Percentiles rank a stretch among this genome's conserved stretches.
Conservation (phyloP, 2,113 vertebrate genomes). For the Microcebus ravelobensis region DNA sequence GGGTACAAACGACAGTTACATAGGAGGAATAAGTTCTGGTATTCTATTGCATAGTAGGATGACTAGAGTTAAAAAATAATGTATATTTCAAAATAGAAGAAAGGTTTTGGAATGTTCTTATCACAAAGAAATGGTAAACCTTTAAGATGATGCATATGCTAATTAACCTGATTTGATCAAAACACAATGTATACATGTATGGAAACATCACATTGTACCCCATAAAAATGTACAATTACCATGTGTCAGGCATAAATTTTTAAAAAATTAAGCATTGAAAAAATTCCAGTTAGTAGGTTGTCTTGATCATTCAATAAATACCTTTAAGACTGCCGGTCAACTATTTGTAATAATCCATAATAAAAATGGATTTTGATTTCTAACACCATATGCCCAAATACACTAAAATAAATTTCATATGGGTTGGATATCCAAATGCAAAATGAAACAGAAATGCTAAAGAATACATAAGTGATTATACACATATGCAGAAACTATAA, state of each 20-base stretch:
- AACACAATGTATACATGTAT: neutral
- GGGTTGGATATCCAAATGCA: slow-evolving; percentile 12
- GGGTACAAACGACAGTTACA: neutral
- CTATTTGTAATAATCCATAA: slow-evolving; percentile 47
- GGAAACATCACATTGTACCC: neutral
- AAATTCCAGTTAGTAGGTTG: neutral
- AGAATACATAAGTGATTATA: neutral
- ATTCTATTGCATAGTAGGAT: neutral
- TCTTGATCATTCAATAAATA: slow-evolving; percentile 5
- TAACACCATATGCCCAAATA: slow-evolving; percentile 5
- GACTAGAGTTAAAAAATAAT: neutral
- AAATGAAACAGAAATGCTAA: slow-evolving; percentile 37
- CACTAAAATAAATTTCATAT: slow-evolving; percentile 38
- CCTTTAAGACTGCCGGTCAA: neutral
- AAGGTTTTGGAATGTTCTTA: neutral
- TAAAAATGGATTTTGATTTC: neutral
- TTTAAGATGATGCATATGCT: neutral
- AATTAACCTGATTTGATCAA: neutral
- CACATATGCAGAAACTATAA: neutral
- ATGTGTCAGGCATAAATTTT: neutral
- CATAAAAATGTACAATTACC: neutral
- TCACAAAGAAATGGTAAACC: neutral
- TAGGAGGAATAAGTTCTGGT: neutral
- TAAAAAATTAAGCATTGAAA: neutral
- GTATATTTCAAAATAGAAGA: neutral